These are phyloP conservation scores for Calephelis nemesis DNA, from an alignment of 1,140 invertebrate species.

Conservation along the genomic window DNA sequence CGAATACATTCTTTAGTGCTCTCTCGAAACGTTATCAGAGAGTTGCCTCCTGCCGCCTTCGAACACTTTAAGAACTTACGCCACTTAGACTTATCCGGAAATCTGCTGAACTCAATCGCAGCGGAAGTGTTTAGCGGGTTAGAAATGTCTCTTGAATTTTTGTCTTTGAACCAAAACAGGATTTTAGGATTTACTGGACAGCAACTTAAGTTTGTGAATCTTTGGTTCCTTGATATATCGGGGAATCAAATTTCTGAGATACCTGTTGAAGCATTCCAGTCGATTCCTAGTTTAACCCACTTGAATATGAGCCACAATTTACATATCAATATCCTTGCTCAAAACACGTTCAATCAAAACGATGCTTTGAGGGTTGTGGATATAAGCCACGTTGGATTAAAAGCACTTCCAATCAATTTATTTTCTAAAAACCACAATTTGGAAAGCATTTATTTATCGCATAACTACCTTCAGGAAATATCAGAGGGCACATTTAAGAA, in stretches of 20 bases:
- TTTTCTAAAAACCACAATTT: conserved; percentile 84
- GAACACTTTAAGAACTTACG: conserved; percentile 87
- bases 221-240: conserved; percentile 88
- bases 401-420: conserved; percentile 84
- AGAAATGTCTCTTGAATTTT: conserved; percentile 84
- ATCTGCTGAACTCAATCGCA: conserved; percentile 85
- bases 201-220: conserved; percentile 82
- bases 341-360: conserved; percentile 81
- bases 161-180: conserved; percentile 89
- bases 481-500: conserved; percentile 86
- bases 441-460: conserved; percentile 82
- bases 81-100: conserved; percentile 88
- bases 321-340: conserved; percentile 82
- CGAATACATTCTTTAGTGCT: conserved; percentile 84
- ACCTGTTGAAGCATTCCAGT: conserved; percentile 83
- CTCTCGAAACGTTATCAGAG: conserved; percentile 91
- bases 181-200: conserved; percentile 83
- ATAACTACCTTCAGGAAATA: conserved; percentile 86
- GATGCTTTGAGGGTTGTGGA: conserved; percentile 84
- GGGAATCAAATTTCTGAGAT: conserved; percentile 88
- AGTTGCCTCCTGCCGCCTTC: conserved; percentile 89
- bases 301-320: conserved; percentile 90
- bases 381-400: conserved; percentile 85
- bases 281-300: conserved; percentile 84
- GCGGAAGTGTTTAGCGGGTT: conserved; percentile 87